Conservation (phyloP, 2,888 invertebrate genomes). For the Odontothrips loti region DNA sequence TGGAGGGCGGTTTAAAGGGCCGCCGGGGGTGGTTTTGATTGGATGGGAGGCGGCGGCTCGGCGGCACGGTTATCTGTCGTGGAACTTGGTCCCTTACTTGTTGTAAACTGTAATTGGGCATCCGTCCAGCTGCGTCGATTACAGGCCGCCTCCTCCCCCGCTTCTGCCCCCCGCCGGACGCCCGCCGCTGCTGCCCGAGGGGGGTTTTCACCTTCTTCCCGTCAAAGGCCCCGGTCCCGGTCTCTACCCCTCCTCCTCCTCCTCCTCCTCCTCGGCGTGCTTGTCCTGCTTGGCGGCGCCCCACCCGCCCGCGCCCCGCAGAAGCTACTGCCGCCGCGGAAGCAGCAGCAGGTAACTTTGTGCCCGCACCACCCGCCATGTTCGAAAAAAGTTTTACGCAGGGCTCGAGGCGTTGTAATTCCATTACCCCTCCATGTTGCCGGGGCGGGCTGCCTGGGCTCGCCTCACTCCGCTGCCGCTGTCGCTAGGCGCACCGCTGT, state of each 20-base stretch:
- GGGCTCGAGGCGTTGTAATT: no score
- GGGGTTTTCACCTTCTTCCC: background rate
- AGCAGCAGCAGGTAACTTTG: no score
- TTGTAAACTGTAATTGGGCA: constrained; percentile 26
- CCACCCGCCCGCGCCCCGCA: no score
- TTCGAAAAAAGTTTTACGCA: no score
- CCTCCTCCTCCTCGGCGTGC: background rate
- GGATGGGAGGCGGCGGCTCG: background rate
- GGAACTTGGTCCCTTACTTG: constrained; percentile 24
- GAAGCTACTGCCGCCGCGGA: no score
- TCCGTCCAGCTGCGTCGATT: constrained; percentile 25
- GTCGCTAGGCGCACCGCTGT: no score
- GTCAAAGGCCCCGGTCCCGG: background rate
- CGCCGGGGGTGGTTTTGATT: constrained; percentile 3
- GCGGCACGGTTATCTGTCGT: constrained; percentile 16
- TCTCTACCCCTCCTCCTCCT: background rate
- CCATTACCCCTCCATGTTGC: no score
- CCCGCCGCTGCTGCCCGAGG: no score
- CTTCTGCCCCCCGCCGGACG: background rate
- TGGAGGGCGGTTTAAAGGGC: background rate
- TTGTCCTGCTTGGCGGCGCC: no score
- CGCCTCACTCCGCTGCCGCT: no score
- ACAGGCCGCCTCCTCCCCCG: background rate
- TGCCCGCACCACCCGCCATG: no score
- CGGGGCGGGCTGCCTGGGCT: no score